Conservation (phyloP, 2,888 invertebrate genomes). For the Drosophila mulleri region DNA sequence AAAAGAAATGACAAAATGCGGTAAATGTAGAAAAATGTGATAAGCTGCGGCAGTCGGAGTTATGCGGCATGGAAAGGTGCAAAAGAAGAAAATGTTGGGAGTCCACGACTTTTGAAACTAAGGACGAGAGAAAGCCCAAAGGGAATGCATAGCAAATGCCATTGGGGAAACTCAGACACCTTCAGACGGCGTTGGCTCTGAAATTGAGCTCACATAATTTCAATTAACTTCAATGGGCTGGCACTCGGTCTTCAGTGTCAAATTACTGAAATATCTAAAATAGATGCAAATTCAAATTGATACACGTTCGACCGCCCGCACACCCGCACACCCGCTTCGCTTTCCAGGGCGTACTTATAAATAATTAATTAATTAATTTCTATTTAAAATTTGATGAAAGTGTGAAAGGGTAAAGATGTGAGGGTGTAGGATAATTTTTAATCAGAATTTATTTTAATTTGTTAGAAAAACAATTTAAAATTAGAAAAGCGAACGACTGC, state of each 20-base stretch:
- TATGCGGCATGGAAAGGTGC: not conserved
- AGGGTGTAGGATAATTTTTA: not conserved
- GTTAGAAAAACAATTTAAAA: conserved; percentile 22
- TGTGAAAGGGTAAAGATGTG: not conserved
- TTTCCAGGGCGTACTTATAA: not conserved
- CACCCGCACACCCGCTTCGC: not conserved
- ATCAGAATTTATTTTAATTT: conserved; percentile 3
- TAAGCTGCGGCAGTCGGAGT: not conserved
- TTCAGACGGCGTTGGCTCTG: not conserved
- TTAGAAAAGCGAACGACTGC: conserved; percentile 14
- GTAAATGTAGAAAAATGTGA: conserved; percentile 16
- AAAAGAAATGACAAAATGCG: conserved; percentile 29
- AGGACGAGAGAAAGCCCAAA: conserved; percentile 2
- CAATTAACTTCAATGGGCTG: conserved; percentile 24
- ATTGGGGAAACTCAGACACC: not conserved
- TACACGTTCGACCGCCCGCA: not conserved
- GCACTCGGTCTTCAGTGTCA: conserved; percentile 15
- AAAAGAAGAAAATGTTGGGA: not conserved
- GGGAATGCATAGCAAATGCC: conserved; percentile 21
- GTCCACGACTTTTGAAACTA: conserved; percentile 14
- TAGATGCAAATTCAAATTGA: conserved; percentile 6
- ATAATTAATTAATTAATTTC: conserved; percentile 10
- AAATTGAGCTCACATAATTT: conserved; percentile 39
- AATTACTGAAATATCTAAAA: conserved; percentile 23
- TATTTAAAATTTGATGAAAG: conserved; percentile 3